These are phyloP conservation scores for Drosophila setosimentum DNA, from an alignment of 2,888 invertebrate species.

Conservation along the genomic window DNA sequence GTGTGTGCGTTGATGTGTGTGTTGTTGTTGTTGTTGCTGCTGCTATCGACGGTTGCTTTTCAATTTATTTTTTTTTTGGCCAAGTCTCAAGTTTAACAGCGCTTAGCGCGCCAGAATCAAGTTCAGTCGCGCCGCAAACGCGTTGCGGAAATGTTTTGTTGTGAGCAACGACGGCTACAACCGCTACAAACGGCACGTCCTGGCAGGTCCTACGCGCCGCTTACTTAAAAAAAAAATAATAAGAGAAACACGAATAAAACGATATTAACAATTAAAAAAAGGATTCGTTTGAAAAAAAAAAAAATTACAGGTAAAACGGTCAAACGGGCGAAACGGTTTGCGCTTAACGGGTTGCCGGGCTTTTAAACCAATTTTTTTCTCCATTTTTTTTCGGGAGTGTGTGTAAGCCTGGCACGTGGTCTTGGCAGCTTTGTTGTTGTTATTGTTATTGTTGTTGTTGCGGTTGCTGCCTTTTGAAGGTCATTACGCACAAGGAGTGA, in stretches of 20 bases:
- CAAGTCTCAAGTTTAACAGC: constrained; percentile 81
- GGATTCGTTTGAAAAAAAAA: background rate
- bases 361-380: constrained; percentile 5
- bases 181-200: constrained; percentile 35
- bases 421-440: constrained; percentile 23
- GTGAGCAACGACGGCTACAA: constrained; percentile 69
- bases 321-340: constrained; percentile 21
- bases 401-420: constrained; percentile 44
- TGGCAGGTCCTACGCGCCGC: constrained; percentile 17
- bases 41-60: constrained; percentile 63
- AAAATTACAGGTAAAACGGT: constrained; percentile 39
- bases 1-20: constrained; percentile 9
- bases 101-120: constrained; percentile 81
- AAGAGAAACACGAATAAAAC: background rate
- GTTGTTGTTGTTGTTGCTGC: constrained; percentile 20
- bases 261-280: background rate
- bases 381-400: constrained; percentile 22
- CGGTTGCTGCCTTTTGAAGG: constrained; percentile 66
- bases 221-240: background rate
- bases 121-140: constrained; percentile 82
- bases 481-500: constrained; percentile 68
- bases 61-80: constrained; percentile 62
- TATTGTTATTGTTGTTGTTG: constrained; percentile 24
- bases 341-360: constrained; percentile 30
- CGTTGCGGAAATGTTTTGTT: constrained; percentile 81